Base-by-base conservation (phyloP, 2,113 vertebrate species). In the Charina bottae region DNA sequence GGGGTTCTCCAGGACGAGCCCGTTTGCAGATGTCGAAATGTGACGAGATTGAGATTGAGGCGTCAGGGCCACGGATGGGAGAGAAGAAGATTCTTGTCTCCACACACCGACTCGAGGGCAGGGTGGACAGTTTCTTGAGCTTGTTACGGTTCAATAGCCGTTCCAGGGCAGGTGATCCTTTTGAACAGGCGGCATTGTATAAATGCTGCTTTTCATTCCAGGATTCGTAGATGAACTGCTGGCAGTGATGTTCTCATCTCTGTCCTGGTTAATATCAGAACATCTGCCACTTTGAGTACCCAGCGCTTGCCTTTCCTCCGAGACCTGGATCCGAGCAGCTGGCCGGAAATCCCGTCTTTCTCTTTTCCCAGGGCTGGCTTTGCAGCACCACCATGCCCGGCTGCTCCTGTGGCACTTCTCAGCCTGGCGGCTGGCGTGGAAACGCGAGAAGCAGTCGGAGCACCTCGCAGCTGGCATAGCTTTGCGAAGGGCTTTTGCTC, bases 341-440 rank as follows among this genome's bases (percentile, higher is more conserved):
- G 49, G 89, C 64, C 28, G n/a, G 64, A 72, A 28, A 89, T 87
- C 92, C 4, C 58, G 19, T 94, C 8, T 86, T 1, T 83, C 59
- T 95, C 42, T 96, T 42, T 72, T 90, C 94, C 91, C 83, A 97
- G 98, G 95, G 58, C 78, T 97, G 94, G 97, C 98, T 9, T 90
- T 94, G 64, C 90, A 95, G 96, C 94, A 96, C 55, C 93, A 93
- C 96, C 92, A 0, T 3, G 60, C 90, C 90, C 28, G 87, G 12
- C 2, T 96, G 26, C 60, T 97, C 78, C 94, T 6, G 58, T 94
- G 1, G 1, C 95, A 90, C 94, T 99, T 98, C 97, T 95, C 87
- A 0, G 7, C 78, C 0, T 99, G 99, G 99, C 94, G 2, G 1
- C 90, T 54, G 7, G 96, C 95, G 0, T 96, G 97, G 96, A 87